Base-by-base conservation (phyloP, 2,113 vertebrate genomes). In the Panurus biarmicus region DNA sequence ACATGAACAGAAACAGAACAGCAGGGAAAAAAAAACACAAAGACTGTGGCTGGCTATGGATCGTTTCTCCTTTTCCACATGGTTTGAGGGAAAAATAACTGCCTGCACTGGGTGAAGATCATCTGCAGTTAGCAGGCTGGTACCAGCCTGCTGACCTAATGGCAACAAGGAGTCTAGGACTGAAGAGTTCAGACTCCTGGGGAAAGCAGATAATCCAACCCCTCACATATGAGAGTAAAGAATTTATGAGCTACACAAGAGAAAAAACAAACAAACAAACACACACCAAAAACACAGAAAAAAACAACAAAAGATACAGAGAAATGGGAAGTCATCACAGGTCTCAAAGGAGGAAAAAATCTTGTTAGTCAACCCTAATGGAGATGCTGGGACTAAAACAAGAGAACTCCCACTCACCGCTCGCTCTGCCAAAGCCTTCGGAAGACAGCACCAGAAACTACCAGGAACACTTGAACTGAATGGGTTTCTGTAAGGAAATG, bases 71-170 rank as follows among this genome's bases (percentile, higher is more conserved):
- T 94, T 85, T 88, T 72, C 66, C 74, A 95, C 87, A 85, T 35
- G 71, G 74, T 89, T 91, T 91, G 77, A 94, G 78, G 89, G 87
- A 83, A 94, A 89, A 95, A 94, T 89, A 91, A 71, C 77, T 89
- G 64, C 44, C 70, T 66, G 56, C 82, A 40, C 20, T 66, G 54
- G 73, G 67, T 66, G 89, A 82, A 58, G 45, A 20, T 42, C 76
- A 61, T 69, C 61, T 82, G 62, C 40, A 83, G 56, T 9, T 56
- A 76, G 53, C 40, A 53, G 61, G 56, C 22, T 83, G 20, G 19
- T 40, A 48, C 42, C 48, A 91, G 62, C 22, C 45, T 79, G 56
- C 54, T 79, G 62, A 87, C 71, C 77, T 62, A 51, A 76, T n/a
- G 29, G 81, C 78, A 87, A 23, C 42, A 83, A 65, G 50, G 33